phyloP scores from a whole-genome alignment of 1,140 invertebrate species.

The Oppia nitens region DNA sequence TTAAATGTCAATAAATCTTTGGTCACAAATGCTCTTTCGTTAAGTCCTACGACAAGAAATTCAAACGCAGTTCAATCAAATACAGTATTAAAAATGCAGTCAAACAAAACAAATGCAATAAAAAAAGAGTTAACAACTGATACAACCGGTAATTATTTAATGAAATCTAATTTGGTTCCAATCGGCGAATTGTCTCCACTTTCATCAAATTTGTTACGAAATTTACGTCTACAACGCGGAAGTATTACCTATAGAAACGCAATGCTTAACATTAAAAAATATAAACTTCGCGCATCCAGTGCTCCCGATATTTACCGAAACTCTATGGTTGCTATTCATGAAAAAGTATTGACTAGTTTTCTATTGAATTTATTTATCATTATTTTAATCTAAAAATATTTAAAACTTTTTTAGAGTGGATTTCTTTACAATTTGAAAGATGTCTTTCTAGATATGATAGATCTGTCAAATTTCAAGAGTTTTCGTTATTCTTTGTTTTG shows the following conservation, averaged over 20 bases:
- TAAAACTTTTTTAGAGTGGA: too few relatives aligned
- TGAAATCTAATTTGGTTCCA: background rate
- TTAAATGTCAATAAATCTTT: slow-evolving; percentile 16
- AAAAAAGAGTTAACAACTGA: background rate
- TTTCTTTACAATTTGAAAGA: slow-evolving; percentile 54
- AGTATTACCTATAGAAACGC: slow-evolving; percentile 57
- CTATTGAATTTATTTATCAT: too few relatives aligned
- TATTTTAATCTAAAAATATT: too few relatives aligned
- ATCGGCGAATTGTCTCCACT: background rate
- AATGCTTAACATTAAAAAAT: slow-evolving; percentile 54
- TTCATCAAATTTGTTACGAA: background rate
- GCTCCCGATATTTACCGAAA: slow-evolving; percentile 78
- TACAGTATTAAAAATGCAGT: background rate
- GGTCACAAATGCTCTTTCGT: background rate
- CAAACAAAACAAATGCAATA: background rate
- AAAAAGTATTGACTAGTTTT: slow-evolving; percentile 24
- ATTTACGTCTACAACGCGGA: slow-evolving; percentile 20
- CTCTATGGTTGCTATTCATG: slow-evolving; percentile 65
- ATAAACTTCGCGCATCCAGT: slow-evolving; percentile 62
- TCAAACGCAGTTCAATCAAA: background rate
- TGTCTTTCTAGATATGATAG: slow-evolving; percentile 52
- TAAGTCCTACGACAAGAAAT: background rate
- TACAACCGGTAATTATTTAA: too few relatives aligned
- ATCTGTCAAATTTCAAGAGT: slow-evolving; percentile 57
- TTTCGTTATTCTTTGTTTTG: slow-evolving; percentile 57